Evolutionary conservation across 2,113 vertebrate species (phyloP), one percentile per base, ranked within the genome.

Genomic region (Cryptomyrus ogoouensis): DNA sequence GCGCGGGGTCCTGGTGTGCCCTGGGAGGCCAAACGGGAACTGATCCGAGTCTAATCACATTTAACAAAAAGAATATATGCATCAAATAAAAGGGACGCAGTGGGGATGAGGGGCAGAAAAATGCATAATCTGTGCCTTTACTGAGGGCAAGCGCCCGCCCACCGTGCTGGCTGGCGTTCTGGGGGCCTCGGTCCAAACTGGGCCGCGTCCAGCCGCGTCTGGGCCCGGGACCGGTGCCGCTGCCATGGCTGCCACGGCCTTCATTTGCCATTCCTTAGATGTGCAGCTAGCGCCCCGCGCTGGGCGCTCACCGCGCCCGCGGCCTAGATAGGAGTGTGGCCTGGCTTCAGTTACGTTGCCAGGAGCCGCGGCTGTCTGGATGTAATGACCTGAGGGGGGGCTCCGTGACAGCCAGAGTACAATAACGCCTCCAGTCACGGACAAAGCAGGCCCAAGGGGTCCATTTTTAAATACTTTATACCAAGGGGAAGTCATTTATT

Each of bases 391-490:
- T 95, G 92, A 95, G 95, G 95, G 96, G 95, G 94, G 94, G 94
- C 94, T 95, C 95, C 94, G 92, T 95, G 95, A 96, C 96, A 96
- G 95, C 94, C 93, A 89, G 94, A 94, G 95, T 96, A 94, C 95
- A 96, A 96, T 96, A 96, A 96, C 93, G 95, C 96, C 95, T 95
- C 93, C 92, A 96, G 96, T 94, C 94, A 95, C 83, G 93, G 95
- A 95, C 95, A 96, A 96, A 96, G 95, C 94, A 96, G 94, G 94
- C 96, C 96, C 96, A 58, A 87, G 95, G 96, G 96, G 94, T 96
- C 95, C 94, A 94, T 96, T 96, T 96, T 96, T 96, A 96, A 96
- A 96, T 96, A 96, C 95, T 95, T 96, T 95, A 96, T 96, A 94
- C 92, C 91, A 27, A 93, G 92, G 94, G 92, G 94, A 94, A 92